A percentile compares a stretch with the other conserved stretches of the same genome.
phyloP scores from a whole-genome alignment of 2,888 invertebrate species.

The Acanthococcus lagerstroemiae region DNA sequence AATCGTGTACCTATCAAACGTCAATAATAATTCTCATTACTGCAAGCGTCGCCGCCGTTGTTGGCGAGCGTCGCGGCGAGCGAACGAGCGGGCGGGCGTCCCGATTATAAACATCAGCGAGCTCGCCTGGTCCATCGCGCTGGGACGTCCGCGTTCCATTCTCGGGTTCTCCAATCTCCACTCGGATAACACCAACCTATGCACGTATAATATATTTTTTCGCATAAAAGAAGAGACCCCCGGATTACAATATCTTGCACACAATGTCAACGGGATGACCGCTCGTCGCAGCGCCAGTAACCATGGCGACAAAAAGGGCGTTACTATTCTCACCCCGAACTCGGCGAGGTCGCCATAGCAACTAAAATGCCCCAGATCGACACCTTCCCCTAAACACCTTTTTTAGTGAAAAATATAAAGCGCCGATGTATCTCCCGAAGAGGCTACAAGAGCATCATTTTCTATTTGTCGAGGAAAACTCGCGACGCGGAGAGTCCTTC shows the following conservation, averaged over 20 bases:
- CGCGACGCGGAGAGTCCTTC: too few relatives aligned
- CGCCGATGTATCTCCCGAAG: constrained; percentile 14
- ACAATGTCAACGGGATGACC: constrained; percentile 26
- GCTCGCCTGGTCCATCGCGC: too few relatives aligned
- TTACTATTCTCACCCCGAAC: constrained; percentile 31
- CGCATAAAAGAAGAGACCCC: background rate
- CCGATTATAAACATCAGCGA: too few relatives aligned
- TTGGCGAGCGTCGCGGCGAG: background rate
- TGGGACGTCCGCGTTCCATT: too few relatives aligned
- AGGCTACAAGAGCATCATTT: too few relatives aligned
- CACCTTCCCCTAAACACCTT: constrained; percentile 32
- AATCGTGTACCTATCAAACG: too few relatives aligned
- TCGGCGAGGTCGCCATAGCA: constrained; percentile 21
- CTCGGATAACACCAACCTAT: too few relatives aligned
- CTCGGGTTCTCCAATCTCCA: too few relatives aligned
- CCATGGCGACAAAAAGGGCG: constrained; percentile 30
- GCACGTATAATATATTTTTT: too few relatives aligned
- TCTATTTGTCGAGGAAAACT: too few relatives aligned
- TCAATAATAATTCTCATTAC: too few relatives aligned
- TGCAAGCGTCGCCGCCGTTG: background rate
- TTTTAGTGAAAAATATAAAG: constrained; percentile 25
- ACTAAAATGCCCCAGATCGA: constrained; percentile 30
- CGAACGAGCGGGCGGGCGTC: too few relatives aligned
- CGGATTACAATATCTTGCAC: constrained; percentile 1
- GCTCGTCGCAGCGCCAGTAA: constrained; percentile 22